A percentile compares a stretch with the other conserved stretches of the same genome.
phyloP scores from a whole-genome alignment of 1,140 invertebrate genomes.

The Babylonia areolata region DNA sequence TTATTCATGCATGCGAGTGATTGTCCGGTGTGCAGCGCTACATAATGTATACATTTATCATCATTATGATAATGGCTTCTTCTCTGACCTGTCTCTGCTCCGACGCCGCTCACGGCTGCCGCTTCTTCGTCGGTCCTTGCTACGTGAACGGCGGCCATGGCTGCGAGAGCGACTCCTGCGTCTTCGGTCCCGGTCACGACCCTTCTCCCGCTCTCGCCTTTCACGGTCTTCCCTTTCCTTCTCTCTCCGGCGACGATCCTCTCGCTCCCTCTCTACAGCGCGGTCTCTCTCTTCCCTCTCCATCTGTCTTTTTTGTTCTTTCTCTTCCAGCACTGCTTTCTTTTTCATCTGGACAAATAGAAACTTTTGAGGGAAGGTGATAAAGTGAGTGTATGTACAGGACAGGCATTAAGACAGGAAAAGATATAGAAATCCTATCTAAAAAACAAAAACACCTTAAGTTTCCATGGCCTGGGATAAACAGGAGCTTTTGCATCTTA shows the following conservation, averaged over 20 bases:
- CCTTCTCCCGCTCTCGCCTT: conserved; percentile 50
- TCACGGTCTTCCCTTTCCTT: conserved; percentile 54
- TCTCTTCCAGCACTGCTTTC: conserved; percentile 57
- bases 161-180: conserved; percentile 40
- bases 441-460: no score
- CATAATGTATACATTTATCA: no score
- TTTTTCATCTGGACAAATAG: conserved; percentile 50
- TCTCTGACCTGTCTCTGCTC: conserved; percentile 38
- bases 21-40: no score
- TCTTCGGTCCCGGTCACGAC: conserved; percentile 45
- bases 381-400: no score
- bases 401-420: no score
- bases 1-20: no score
- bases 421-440: no score
- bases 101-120: conserved; percentile 41
- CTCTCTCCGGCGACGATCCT: conserved; percentile 54
- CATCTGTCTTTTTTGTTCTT: conserved; percentile 65
- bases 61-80: no score
- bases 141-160: conserved; percentile 33
- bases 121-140: conserved; percentile 40
- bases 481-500: no score
- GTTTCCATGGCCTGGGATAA: no score
- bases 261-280: conserved; percentile 76
- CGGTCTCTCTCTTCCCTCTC: conserved; percentile 69
- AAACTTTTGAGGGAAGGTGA: no score